These are phyloP conservation scores for Neodiprion lecontei DNA, from an alignment of 1,140 invertebrate genomes.

Conservation along the genomic window DNA sequence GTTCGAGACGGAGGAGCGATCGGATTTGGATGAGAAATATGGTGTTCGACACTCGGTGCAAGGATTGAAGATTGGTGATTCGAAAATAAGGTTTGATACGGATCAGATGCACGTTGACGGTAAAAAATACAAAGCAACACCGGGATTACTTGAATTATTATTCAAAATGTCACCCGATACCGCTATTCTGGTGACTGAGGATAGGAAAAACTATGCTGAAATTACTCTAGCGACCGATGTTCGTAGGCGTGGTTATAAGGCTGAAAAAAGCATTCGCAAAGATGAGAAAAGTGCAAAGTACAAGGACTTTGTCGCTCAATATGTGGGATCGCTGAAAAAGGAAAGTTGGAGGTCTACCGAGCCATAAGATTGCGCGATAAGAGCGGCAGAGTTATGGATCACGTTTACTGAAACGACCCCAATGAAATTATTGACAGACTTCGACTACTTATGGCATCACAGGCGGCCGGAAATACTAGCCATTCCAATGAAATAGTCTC, in stretches of 20 bases:
- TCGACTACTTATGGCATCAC: neutral
- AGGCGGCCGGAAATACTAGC: neutral
- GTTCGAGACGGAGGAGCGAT: neutral
- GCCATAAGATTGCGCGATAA: neutral
- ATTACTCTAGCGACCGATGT: no score
- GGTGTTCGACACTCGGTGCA: slow-evolving; percentile 10
- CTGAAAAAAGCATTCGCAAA: neutral
- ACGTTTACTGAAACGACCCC: slow-evolving; percentile 30
- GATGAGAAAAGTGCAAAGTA: slow-evolving; percentile 15
- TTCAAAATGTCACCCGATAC: slow-evolving; percentile 22
- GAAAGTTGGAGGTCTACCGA: neutral
- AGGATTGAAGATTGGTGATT: slow-evolving; percentile 19
- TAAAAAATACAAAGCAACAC: no score
- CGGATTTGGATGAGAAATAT: neutral
- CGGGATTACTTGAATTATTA: neutral
- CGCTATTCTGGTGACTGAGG: neutral
- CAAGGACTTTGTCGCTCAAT: slow-evolving; percentile 10
- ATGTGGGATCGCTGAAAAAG: neutral
- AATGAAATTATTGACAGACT: slow-evolving; percentile 21
- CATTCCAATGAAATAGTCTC: no score
- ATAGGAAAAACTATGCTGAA: no score
- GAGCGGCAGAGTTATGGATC: slow-evolving; percentile 1
- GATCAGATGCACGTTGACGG: neutral
- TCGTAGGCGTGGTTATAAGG: no score
- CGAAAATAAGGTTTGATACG: slow-evolving; percentile 10